Conservation (phyloP, 2,113 vertebrate genomes). For the Hippoglossus stenolepis region DNA sequence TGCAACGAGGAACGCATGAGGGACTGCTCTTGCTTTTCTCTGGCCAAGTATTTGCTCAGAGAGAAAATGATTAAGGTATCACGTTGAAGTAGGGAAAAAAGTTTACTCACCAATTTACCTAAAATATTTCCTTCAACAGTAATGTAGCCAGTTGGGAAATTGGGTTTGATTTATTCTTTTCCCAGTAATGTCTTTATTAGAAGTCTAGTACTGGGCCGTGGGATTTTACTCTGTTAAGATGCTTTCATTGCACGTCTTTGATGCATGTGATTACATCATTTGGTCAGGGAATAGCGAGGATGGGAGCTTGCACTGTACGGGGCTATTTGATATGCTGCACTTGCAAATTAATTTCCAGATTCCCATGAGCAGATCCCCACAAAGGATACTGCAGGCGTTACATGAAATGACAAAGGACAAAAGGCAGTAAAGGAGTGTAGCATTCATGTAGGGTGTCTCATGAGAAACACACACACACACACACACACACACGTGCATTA, state of each 20-base stretch:
- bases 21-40: neutral
- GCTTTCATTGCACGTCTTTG: conserved; percentile 7
- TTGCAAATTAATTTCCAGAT: conserved; percentile 15
- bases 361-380: neutral
- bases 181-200: conserved; percentile 26
- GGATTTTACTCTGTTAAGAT: conserved; percentile 10
- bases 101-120: too few relatives aligned
- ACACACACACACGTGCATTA: conserved; percentile 28
- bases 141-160: neutral
- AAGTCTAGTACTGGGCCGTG: conserved; percentile 7
- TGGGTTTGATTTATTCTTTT: neutral
- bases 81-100: too few relatives aligned
- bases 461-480: neutral
- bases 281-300: conserved; percentile 1
- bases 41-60: neutral
- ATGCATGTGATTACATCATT: conserved; percentile 46
- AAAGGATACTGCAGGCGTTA: conserved; percentile 11
- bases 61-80: neutral
- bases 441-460: conserved; percentile 21
- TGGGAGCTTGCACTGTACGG: neutral
- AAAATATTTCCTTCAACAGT: neutral
- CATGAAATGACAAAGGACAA: conserved; percentile 37
- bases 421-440: conserved; percentile 36
- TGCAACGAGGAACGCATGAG: neutral
- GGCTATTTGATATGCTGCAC: neutral